Percentiles rank a stretch among this genome's conserved stretches.
Conservation (phyloP, 2,888 invertebrate genomes). For the Cephus rjabovi region DNA sequence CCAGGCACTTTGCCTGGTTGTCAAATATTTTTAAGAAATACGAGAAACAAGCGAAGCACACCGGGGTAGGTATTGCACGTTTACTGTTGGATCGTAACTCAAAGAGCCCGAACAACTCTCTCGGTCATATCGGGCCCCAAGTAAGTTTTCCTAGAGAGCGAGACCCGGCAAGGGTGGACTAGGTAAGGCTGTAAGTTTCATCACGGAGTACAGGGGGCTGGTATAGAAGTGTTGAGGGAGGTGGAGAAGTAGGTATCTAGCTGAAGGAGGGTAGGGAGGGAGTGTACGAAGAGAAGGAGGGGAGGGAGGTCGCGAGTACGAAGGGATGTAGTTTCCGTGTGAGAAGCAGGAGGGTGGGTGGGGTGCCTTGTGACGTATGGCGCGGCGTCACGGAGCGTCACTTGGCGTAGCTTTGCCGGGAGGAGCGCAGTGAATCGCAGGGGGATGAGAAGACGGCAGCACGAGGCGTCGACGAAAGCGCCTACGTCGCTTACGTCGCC, state of each 20-base stretch:
- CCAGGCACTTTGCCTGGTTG: neutral
- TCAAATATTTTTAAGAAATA: neutral
- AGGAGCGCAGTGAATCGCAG: slow-evolving; percentile 35
- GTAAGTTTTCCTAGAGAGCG: slow-evolving; percentile 22
- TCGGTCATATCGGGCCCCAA: slow-evolving; percentile 1
- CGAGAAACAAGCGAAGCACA: neutral
- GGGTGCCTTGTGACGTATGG: slow-evolving; percentile 56
- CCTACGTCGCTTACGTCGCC: slow-evolving; percentile 40
- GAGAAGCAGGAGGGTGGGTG: slow-evolving; percentile 9
- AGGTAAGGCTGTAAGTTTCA: neutral
- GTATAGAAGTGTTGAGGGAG: neutral
- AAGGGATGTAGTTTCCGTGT: slow-evolving; percentile 1
- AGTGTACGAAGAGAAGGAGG: slow-evolving; percentile 9
- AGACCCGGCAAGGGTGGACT: slow-evolving; percentile 12
- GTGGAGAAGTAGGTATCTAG: neutral
- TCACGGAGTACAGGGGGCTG: neutral
- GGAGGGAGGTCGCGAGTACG: neutral
- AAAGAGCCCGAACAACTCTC: slow-evolving; percentile 24
- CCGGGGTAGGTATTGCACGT: neutral
- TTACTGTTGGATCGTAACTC: slow-evolving; percentile 30
- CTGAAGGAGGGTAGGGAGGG: neutral
- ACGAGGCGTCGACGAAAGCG: slow-evolving; percentile 26
- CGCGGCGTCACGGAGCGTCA: slow-evolving; percentile 51
- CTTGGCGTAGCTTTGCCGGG: slow-evolving; percentile 41
- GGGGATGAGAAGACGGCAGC: slow-evolving; percentile 10